Evolutionary conservation across 2,797 vertebrate species (phyloP).

Genomic region (Rhynchonycteris naso): DNA sequence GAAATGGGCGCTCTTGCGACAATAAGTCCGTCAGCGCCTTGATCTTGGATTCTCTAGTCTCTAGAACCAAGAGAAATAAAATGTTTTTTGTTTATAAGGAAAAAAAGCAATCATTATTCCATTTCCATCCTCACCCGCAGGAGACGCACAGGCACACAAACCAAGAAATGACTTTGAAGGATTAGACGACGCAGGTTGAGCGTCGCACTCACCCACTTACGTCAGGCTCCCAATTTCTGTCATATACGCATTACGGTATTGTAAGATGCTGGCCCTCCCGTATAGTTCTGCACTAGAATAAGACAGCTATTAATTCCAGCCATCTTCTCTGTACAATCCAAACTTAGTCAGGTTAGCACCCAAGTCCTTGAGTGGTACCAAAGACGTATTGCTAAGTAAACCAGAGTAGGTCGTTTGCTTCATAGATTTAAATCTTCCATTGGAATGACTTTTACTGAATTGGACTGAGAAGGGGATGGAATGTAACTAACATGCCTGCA

Average conservation of each 20-base stretch:
- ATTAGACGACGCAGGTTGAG: not conserved
- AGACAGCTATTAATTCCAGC: not conserved
- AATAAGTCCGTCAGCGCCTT: not conserved
- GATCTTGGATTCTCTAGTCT: not conserved
- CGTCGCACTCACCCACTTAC: not conserved
- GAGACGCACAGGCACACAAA: not conserved
- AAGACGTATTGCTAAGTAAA: not conserved
- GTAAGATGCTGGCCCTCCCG: slow-evolving; percentile 1
- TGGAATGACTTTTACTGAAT: not conserved
- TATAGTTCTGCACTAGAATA: not conserved
- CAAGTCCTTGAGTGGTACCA: not conserved
- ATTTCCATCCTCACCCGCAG: not conserved
- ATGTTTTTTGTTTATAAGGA: not conserved
- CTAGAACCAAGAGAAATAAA: not conserved
- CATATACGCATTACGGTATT: not conserved
- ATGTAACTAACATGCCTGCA: not conserved
- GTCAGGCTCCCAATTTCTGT: not conserved
- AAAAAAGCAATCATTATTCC: not conserved
- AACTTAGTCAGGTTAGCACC: not conserved
- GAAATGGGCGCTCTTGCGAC: not conserved
- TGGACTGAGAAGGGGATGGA: not conserved
- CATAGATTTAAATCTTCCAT: slow-evolving; percentile 44
- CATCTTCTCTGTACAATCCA: not conserved
- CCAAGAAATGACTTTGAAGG: not conserved
- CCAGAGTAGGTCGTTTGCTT: slow-evolving; percentile 36